Base-by-base conservation (phyloP, 2,888 invertebrate genomes). In the Pseudococcus longispinus region DNA sequence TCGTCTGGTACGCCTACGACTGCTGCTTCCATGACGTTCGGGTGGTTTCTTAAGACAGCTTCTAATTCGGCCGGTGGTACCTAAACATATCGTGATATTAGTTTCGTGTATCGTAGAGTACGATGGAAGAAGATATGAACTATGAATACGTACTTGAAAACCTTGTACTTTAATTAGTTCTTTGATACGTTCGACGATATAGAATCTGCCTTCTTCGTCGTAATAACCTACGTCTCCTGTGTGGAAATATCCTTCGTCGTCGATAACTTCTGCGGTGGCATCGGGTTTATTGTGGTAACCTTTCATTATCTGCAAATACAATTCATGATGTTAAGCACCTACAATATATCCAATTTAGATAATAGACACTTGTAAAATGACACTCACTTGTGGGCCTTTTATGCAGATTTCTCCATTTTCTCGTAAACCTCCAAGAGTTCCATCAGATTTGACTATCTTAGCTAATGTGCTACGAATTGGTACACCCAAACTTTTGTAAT, bases 1-100 rank as follows among this genome's bases (percentile, higher is more conserved):
- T 93, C 91, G 89, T 95, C 93, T 0, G 94, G 94, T 26, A 95
- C 91, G 0, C 96, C 96, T 60, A 96, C 92, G 0, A 98, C 97
- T 0, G 95, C 97, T 0, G 95, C 96, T 89, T 98, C 97, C 15
- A 92, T 90, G 0, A 98, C 92, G 37, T 92, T 93, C 0, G 95
- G 95, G 90, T 96, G 95, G 74, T 93, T 92, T 88, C 95, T 92
- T 0, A 96, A 90, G 8, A 96, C 90, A 89, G 94, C 94, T 91
- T 97, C 96, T 87, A 96, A 91, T 91, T 97, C 96, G 2, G 96
- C 95, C 29, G 96, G 96, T 0, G 96, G 95, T 42, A 96, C 96
- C 95, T 96, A 90, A 23, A 44, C 4, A 4, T 32, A 70, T 70
- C 1, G 15, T 3, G 18, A 70, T 70, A 15, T 46, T 15, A 46